phyloP scores from a whole-genome alignment of 2,113 vertebrate species.

The Elachura formosa region DNA sequence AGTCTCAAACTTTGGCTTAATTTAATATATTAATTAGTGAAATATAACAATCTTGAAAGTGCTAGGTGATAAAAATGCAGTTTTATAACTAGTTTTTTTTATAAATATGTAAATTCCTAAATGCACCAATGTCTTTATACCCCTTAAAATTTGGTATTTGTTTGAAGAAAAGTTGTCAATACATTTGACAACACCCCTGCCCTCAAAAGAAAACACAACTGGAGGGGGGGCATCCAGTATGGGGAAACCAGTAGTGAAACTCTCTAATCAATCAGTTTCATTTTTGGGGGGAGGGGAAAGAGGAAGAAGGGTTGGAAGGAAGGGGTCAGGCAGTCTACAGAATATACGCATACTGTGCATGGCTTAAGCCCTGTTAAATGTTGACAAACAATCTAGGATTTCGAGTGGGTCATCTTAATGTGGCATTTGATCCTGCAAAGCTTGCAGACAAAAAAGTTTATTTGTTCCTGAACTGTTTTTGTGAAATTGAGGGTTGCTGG shows the following conservation, averaged over 20 bases:
- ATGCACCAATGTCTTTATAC: slow-evolving; percentile 57
- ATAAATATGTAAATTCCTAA: slow-evolving; percentile 65
- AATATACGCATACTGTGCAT: slow-evolving; percentile 38
- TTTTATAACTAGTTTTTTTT: slow-evolving; percentile 72
- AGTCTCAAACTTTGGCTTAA: slow-evolving; percentile 74
- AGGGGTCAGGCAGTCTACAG: neutral
- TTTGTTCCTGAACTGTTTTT: slow-evolving; percentile 4
- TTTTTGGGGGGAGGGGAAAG: slow-evolving; percentile 3
- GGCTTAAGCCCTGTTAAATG: slow-evolving; percentile 43
- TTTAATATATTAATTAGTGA: slow-evolving; percentile 78
- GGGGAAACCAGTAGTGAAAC: slow-evolving; percentile 33
- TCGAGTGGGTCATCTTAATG: slow-evolving; percentile 19
- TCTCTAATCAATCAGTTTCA: slow-evolving; percentile 38
- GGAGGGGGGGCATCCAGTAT: neutral
- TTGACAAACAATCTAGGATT: slow-evolving; percentile 19
- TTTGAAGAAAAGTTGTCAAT: slow-evolving; percentile 41
- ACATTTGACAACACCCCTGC: slow-evolving; percentile 17
- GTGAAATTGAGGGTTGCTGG: neutral
- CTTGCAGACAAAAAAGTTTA: neutral
- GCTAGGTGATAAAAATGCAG: slow-evolving; percentile 60
- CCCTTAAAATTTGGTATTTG: slow-evolving; percentile 59
- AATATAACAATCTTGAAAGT: slow-evolving; percentile 71
- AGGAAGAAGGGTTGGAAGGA: neutral
- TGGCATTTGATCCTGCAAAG: neutral
- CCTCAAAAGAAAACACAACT: neutral